These are phyloP conservation scores for Branchipolynoe longqiensis DNA, from an alignment of 2,888 invertebrate species.

Conservation along the genomic window DNA sequence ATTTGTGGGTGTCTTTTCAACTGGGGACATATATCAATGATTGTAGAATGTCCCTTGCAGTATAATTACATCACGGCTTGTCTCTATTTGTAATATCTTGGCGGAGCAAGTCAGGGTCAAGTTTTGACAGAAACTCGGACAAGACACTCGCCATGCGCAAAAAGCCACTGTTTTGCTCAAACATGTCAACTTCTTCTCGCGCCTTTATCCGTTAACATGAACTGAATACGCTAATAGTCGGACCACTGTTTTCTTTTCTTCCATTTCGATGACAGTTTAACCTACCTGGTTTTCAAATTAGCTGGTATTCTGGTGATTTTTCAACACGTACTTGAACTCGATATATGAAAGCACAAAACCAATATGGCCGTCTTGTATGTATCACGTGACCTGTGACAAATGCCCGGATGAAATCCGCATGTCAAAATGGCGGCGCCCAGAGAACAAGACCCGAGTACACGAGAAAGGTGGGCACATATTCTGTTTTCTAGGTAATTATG, in stretches of 20 bases:
- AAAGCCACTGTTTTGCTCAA: conserved; percentile 41
- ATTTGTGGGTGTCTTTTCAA: neutral
- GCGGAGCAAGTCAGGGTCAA: conserved; percentile 11
- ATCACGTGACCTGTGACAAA: conserved; percentile 73
- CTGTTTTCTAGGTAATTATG: neutral
- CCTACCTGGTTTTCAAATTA: conserved; percentile 63
- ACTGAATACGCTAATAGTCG: neutral
- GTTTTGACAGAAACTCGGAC: conserved; percentile 43
- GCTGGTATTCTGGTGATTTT: conserved; percentile 58
- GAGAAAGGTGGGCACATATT: neutral
- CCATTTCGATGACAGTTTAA: neutral
- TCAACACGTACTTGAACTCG: conserved; percentile 58
- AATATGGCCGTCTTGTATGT: conserved; percentile 79
- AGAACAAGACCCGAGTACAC: neutral
- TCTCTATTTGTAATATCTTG: neutral
- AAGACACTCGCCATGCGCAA: conserved; percentile 9
- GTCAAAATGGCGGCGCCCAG: conserved; percentile 52
- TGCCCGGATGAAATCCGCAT: conserved; percentile 60
- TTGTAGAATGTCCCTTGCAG: neutral
- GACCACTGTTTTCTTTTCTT: neutral
- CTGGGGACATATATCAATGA: neutral
- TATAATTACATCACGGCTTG: neutral
- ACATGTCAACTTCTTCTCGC: neutral
- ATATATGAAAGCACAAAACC: conserved; percentile 76
- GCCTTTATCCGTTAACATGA: conserved; percentile 3